These are phyloP conservation scores for Dipodomys spectabilis DNA, from an alignment of 2,113 vertebrate species.

Conservation along the genomic window DNA sequence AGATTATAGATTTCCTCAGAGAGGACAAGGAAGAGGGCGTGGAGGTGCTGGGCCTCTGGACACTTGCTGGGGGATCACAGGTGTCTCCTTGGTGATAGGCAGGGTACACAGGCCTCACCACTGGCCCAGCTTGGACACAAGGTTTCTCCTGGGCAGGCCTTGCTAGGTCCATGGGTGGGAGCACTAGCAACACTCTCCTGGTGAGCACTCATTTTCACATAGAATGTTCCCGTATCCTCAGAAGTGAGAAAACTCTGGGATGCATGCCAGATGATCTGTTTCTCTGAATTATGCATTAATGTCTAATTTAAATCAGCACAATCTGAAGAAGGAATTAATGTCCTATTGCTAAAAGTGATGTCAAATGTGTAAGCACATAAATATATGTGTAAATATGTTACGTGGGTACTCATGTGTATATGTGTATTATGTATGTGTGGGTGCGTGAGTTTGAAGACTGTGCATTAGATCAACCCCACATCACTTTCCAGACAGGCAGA, in stretches of 20 bases:
- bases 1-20: background rate
- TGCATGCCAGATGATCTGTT: background rate
- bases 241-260: constrained; percentile 45
- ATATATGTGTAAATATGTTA: no score
- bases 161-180: background rate
- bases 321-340: constrained; percentile 29
- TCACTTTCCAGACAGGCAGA: background rate
- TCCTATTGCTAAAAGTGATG: constrained; percentile 34
- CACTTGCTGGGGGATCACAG: background rate
- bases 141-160: background rate
- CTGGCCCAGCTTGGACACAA: fast-evolving
- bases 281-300: constrained; percentile 45
- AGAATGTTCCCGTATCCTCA: constrained; percentile 9
- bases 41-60: background rate
- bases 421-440: no score
- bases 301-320: constrained; percentile 55
- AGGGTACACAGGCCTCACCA: background rate
- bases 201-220: background rate
- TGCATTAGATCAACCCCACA: background rate
- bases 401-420: no score
- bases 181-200: background rate
- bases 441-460: background rate
- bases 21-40: background rate
- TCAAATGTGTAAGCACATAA: background rate
- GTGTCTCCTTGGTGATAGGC: constrained; percentile 5